These are phyloP conservation scores for Cygnus atratus DNA, from an alignment of 2,113 vertebrate genomes.

Conservation along the genomic window DNA sequence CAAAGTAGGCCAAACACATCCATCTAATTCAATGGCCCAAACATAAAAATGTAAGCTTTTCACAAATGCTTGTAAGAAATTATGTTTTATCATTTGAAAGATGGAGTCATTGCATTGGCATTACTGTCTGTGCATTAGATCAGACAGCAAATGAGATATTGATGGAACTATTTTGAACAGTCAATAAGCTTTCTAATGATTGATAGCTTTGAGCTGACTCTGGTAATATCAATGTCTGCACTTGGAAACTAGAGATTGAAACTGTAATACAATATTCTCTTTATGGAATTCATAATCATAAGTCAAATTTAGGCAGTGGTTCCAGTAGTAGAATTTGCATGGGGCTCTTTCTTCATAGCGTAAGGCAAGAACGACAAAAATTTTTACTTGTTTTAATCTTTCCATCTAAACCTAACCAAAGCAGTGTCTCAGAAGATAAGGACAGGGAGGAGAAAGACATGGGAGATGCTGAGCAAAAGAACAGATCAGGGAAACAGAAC, in stretches of 20 bases:
- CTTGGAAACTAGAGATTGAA: constrained; percentile 66
- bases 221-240: constrained; percentile 64
- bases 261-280: constrained; percentile 70
- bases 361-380: constrained; percentile 15
- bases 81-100: constrained; percentile 63
- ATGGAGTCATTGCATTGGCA: constrained; percentile 48
- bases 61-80: constrained; percentile 45
- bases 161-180: constrained; percentile 79
- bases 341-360: not conserved
- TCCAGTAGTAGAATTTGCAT: constrained; percentile 18
- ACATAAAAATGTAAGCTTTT: constrained; percentile 44
- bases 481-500: not conserved
- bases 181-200: constrained; percentile 79
- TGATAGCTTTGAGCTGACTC: constrained; percentile 73
- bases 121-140: constrained; percentile 74
- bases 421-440: not conserved
- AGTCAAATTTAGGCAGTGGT: constrained; percentile 47
- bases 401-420: not conserved
- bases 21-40: not conserved
- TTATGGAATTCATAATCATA: constrained; percentile 67
- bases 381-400: not conserved
- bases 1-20: not conserved
- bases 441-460: not conserved
- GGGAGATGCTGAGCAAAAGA: not conserved
- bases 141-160: constrained; percentile 82